These are phyloP conservation scores for Neopipo cinnamomea DNA, from an alignment of 2,113 vertebrate species.

Conservation along the genomic window DNA sequence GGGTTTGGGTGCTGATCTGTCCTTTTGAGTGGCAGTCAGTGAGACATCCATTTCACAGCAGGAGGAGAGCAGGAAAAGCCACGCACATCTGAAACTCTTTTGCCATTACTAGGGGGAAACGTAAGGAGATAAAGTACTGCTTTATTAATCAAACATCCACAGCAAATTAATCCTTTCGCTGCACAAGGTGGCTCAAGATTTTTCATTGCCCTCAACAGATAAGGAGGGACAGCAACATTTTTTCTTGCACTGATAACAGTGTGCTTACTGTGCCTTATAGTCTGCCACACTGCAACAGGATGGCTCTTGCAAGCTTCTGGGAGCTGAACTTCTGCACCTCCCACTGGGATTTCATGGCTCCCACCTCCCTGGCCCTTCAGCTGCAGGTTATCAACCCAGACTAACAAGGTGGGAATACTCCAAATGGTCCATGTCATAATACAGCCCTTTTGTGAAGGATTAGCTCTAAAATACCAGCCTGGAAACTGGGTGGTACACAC, in stretches of 20 bases:
- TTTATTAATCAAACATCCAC: constrained; percentile 42
- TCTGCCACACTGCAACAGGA: accelerated
- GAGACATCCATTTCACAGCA: background rate
- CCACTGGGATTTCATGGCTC: background rate
- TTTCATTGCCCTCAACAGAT: background rate
- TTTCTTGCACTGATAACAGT: background rate
- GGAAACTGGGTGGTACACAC: background rate
- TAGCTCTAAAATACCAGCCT: background rate
- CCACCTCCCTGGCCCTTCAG: background rate
- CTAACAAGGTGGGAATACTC: background rate
- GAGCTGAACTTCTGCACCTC: background rate
- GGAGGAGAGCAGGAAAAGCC: background rate
- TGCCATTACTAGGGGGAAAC: background rate
- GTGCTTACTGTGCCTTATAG: background rate
- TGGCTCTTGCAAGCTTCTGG: background rate
- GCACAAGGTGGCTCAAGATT: background rate
- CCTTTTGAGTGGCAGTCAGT: background rate
- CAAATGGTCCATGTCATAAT: background rate
- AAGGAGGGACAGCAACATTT: background rate
- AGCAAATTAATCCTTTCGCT: constrained; percentile 40
- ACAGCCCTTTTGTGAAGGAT: background rate
- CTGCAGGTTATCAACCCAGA: background rate
- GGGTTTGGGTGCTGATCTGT: background rate
- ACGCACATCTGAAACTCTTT: background rate
- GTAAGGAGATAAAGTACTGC: constrained; percentile 26